These are phyloP conservation scores for Tachystola acroxantha DNA, from an alignment of 2,888 invertebrate species.

Conservation along the genomic window DNA sequence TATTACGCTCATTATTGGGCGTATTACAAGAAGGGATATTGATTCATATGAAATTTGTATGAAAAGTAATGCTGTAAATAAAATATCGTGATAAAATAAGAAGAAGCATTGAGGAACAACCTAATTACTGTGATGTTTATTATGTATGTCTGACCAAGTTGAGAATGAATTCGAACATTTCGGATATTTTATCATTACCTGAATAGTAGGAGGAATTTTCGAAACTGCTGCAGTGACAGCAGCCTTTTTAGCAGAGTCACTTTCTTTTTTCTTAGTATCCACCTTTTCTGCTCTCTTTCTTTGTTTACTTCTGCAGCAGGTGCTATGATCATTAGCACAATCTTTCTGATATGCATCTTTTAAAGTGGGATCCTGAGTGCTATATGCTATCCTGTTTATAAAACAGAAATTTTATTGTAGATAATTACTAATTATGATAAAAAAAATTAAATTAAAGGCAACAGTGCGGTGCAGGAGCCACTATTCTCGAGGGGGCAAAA, in stretches of 20 bases:
- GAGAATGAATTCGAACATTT: too few species aligned
- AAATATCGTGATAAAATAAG: too few species aligned
- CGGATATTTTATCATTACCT: constrained; percentile 40
- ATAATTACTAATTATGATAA: constrained; percentile 6
- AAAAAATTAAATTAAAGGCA: constrained; percentile 3
- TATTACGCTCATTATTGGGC: too few species aligned
- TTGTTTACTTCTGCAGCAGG: constrained; percentile 55
- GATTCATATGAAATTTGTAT: too few species aligned
- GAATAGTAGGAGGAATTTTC: constrained; percentile 61
- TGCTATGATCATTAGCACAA: constrained; percentile 48
- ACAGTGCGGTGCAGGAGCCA: too few species aligned
- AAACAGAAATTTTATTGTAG: too few species aligned
- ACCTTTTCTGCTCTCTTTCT: constrained; percentile 35
- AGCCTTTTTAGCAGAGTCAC: constrained; percentile 26
- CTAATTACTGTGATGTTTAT: too few species aligned
- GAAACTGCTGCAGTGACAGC: constrained; percentile 31
- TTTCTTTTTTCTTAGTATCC: constrained; percentile 37
- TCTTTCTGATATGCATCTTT: constrained; percentile 51
- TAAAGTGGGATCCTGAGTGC: constrained; percentile 55
- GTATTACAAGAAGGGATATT: too few species aligned
- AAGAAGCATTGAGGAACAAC: too few species aligned
- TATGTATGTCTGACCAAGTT: too few species aligned
- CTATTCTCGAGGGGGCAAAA: too few species aligned
- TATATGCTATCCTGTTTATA: constrained; percentile 50
- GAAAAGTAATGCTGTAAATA: too few species aligned